Percentiles rank a stretch among this genome's conserved stretches.
phyloP scores from a whole-genome alignment of 1,140 invertebrate species.

The Steinernema feltiae region DNA sequence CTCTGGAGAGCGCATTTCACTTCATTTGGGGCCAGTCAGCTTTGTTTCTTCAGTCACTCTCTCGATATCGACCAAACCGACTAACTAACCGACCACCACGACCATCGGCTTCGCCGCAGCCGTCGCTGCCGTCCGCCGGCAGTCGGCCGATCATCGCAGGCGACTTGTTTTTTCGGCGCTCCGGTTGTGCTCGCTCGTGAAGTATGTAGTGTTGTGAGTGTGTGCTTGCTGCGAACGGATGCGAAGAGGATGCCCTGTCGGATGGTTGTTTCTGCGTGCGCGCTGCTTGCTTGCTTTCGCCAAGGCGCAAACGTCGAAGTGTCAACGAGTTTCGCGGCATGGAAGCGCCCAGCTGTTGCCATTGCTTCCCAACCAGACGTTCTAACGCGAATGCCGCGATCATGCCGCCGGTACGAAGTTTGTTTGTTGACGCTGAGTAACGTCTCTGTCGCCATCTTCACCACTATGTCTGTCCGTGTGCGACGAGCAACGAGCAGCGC shows the following conservation, averaged over 20 bases:
- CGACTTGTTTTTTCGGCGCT: not conserved
- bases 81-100: not conserved
- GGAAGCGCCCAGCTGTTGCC: not conserved
- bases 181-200: not conserved
- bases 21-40: not conserved
- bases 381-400: not conserved
- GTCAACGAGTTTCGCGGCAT: not conserved
- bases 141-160: not conserved
- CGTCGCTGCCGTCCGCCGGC: no score
- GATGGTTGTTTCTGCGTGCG: not conserved
- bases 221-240: not conserved
- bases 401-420: not conserved
- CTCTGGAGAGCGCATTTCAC: not conserved
- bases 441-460: not conserved
- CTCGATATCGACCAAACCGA: not conserved
- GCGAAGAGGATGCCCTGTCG: not conserved
- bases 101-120: no score
- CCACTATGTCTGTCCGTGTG: no score
- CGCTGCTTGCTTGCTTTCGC: not conserved
- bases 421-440: no score
- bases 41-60: no score
- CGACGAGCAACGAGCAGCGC: no score
- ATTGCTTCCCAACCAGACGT: not conserved
- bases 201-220: not conserved
- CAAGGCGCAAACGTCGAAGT: not conserved